Conservation (phyloP, 2,113 vertebrate genomes). For the Cairina moschata region DNA sequence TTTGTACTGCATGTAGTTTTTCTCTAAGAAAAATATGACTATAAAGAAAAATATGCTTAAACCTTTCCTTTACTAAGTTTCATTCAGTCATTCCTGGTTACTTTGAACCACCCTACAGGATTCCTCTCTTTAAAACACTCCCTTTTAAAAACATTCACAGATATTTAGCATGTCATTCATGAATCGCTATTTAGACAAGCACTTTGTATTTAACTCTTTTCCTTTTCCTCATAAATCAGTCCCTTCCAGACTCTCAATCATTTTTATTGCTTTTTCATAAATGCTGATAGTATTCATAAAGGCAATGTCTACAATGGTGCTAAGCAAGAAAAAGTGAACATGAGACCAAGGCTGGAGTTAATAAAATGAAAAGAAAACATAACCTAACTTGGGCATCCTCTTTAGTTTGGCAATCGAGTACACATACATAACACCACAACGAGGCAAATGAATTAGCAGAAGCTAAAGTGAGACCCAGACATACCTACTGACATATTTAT, state of each 20-base stretch:
- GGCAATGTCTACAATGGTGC: conserved; percentile 25
- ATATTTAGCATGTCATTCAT: not conserved
- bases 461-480: not conserved
- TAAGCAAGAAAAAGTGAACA: conserved; percentile 29
- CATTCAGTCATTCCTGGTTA: not conserved
- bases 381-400: not conserved
- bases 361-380: conserved; percentile 45
- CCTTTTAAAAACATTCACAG: conserved; percentile 7
- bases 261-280: conserved; percentile 59
- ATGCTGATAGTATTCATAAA: conserved; percentile 45
- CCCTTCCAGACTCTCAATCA: conserved; percentile 27
- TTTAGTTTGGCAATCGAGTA: conserved; percentile 25
- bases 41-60: not conserved
- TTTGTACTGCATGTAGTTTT: not conserved
- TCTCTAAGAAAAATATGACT: not conserved
- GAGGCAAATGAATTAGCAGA: not conserved
- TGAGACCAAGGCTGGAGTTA: conserved; percentile 26
- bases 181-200: conserved; percentile 46
- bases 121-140: not conserved
- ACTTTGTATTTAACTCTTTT: conserved; percentile 39
- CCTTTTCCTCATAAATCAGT: conserved; percentile 53
- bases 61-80: not conserved
- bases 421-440: conserved; percentile 38
- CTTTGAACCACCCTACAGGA: not conserved
- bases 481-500: not conserved